Evolutionary conservation across 1,140 invertebrate species (phyloP).

Genomic region (Leptinotarsa undecemlineata): DNA sequence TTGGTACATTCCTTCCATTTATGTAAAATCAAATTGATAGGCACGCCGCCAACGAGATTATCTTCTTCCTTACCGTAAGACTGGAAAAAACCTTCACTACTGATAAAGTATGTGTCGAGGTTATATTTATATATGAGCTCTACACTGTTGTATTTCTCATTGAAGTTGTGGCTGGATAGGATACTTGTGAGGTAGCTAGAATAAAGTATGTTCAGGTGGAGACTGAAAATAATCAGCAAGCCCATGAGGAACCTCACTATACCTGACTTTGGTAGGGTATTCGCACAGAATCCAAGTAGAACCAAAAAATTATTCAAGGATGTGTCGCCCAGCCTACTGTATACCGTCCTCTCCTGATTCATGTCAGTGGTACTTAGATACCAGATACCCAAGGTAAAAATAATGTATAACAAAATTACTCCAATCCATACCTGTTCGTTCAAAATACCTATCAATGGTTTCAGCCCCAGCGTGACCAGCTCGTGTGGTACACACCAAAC

Average conservation of each 20-base stretch:
- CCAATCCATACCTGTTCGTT: conserved; percentile 9
- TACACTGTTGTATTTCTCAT: conserved; percentile 10
- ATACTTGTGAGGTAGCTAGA: conserved; percentile 21
- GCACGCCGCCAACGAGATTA: not conserved
- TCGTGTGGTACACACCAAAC: conserved; percentile 22
- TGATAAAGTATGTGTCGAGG: conserved; percentile 16
- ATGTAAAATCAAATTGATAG: conserved; percentile 7
- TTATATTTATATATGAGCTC: conserved; percentile 21
- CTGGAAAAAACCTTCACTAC: not conserved
- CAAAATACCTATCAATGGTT: conserved; percentile 9
- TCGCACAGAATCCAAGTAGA: conserved; percentile 9
- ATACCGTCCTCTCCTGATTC: not conserved
- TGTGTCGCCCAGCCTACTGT: not conserved
- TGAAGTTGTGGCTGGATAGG: conserved; percentile 12
- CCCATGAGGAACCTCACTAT: conserved; percentile 11
- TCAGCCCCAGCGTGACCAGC: conserved; percentile 3
- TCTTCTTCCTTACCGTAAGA: not conserved
- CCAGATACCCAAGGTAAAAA: conserved; percentile 10
- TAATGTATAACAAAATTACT: not conserved
- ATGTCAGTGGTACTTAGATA: conserved; percentile 4
- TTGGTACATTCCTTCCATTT: conserved; percentile 14
- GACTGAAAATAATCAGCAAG: conserved; percentile 17
- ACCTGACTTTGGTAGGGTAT: not conserved
- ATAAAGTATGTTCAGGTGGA: conserved; percentile 12
- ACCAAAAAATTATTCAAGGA: conserved; percentile 14